Conservation (phyloP, 2,888 invertebrate genomes). For the Eupithecia vulgata region DNA sequence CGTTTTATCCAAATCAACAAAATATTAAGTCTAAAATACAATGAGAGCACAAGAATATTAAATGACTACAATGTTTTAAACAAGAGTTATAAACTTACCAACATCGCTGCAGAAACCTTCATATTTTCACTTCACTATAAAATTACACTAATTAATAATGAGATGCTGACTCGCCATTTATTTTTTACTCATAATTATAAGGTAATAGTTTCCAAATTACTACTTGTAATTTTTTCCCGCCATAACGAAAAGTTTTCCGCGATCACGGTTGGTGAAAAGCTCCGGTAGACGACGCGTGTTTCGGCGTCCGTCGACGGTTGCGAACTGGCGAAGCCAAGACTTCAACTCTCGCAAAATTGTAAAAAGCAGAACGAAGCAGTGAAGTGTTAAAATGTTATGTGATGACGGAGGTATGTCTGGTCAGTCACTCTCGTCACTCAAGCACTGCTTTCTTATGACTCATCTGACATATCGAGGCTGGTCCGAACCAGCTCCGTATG, state of each 20-base stretch:
- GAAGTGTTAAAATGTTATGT: conserved; percentile 29
- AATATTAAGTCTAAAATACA: neutral
- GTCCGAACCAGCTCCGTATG: conserved; percentile 19
- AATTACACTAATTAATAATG: conserved; percentile 18
- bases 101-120: conserved; percentile 58
- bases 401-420: conserved; percentile 48
- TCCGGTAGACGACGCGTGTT: conserved; percentile 50
- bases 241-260: conserved; percentile 75
- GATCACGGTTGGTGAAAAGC: conserved; percentile 45
- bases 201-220: conserved; percentile 21
- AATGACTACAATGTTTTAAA: neutral
- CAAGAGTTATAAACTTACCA: conserved; percentile 21
- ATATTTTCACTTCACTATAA: conserved; percentile 53
- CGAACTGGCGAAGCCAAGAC: conserved; percentile 56
- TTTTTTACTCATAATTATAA: conserved; percentile 10
- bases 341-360: conserved; percentile 39
- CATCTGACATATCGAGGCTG: conserved; percentile 43
- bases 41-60: neutral
- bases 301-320: conserved; percentile 54
- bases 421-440: conserved; percentile 35
- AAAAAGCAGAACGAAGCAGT: conserved; percentile 20
- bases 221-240: conserved; percentile 61
- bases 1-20: neutral
- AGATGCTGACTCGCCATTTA: conserved; percentile 30
- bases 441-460: conserved; percentile 42